Evolutionary conservation across 2,113 vertebrate species (phyloP).

Genomic region (Callopanchax toddi): DNA sequence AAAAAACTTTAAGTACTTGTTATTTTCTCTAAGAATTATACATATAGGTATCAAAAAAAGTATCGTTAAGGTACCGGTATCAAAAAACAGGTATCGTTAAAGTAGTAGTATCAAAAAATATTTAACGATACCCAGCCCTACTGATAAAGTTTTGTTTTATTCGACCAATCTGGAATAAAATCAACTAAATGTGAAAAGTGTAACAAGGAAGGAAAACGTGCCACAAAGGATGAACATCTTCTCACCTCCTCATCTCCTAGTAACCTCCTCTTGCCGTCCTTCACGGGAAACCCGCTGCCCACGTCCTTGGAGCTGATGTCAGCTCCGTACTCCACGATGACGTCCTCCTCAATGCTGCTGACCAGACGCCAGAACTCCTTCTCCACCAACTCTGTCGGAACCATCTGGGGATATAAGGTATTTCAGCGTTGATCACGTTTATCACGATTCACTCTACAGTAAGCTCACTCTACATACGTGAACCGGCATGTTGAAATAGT

Average conservation of each 20-base stretch:
- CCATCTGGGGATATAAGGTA: slow-evolving; percentile 84
- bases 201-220: not conserved
- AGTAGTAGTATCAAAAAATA: no score
- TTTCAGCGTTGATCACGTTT: not conserved
- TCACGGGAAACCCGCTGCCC: slow-evolving; percentile 94
- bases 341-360: slow-evolving; percentile 97
- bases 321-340: slow-evolving; percentile 97
- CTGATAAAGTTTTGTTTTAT: no score
- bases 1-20: no score
- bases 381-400: slow-evolving; percentile 96
- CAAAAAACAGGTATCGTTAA: no score
- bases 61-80: no score
- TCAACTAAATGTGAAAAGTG: no score
- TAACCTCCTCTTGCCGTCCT: slow-evolving; percentile 89
- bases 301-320: slow-evolving; percentile 98
- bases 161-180: no score
- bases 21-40: no score
- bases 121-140: no score
- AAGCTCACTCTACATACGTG: slow-evolving; percentile 84
- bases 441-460: not conserved
- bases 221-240: not conserved
- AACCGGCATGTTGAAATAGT: slow-evolving; percentile 99
- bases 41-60: no score
- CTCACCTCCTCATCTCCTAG: slow-evolving; percentile 94
- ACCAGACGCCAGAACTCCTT: slow-evolving; percentile 98